A percentile compares a stretch with the other conserved stretches of the same genome.
Conservation (phyloP, 2,888 invertebrate species). For the Pristionchus japonicus region DNA sequence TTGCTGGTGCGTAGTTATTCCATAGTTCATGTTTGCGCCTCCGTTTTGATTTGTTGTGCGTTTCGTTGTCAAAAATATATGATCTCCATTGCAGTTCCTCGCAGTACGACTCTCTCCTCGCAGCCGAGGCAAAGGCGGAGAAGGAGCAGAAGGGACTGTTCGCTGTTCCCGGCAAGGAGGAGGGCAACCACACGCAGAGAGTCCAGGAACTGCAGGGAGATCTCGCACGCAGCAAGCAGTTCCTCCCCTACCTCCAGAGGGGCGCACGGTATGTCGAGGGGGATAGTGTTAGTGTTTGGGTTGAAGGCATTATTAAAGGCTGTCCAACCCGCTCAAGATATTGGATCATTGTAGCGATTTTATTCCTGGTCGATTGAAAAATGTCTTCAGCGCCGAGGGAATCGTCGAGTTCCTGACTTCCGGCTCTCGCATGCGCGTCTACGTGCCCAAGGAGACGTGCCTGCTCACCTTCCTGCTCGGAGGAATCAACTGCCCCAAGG, state of each 20-base stretch:
- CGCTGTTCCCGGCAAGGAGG: slow-evolving; percentile 80
- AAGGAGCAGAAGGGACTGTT: slow-evolving; percentile 88
- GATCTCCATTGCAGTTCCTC: slow-evolving; percentile 82
- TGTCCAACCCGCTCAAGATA: too few relatives aligned
- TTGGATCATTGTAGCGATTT: too few relatives aligned
- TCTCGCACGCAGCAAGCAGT: slow-evolving; percentile 80
- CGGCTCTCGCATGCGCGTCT: slow-evolving; percentile 92
- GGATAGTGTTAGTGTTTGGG: too few relatives aligned
- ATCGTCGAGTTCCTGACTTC: slow-evolving; percentile 97
- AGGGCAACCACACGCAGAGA: slow-evolving; percentile 51
- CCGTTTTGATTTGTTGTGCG: too few relatives aligned
- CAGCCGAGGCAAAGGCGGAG: slow-evolving; percentile 92
- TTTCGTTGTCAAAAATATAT: too few relatives aligned
- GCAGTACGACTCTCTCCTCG: slow-evolving; percentile 90
- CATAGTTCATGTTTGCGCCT: not conserved
- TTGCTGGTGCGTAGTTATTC: not conserved
- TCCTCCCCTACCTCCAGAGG: slow-evolving; percentile 92
- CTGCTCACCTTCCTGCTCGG: slow-evolving; percentile 93
- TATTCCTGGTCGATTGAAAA: not conserved
- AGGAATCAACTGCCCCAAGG: slow-evolving; percentile 77
- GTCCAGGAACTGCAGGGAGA: slow-evolving; percentile 71
- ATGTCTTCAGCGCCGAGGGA: slow-evolving; percentile 84
- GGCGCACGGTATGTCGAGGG: slow-evolving; percentile 73
- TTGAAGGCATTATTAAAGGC: too few relatives aligned
- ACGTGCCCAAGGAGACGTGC: slow-evolving; percentile 93